Conservation (phyloP, 2,888 invertebrate species). For the Sturmia bella region DNA sequence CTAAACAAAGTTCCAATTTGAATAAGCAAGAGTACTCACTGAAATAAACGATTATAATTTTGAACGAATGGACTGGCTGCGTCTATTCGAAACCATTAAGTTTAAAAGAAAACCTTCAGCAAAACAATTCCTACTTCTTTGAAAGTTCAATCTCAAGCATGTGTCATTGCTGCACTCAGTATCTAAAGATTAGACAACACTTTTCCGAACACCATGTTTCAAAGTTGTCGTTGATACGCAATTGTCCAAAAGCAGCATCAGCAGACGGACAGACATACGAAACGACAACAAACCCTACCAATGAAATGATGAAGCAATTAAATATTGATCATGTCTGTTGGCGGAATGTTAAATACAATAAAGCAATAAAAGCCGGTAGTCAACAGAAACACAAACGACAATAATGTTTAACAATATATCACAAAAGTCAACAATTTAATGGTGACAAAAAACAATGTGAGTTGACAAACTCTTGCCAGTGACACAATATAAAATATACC, state of each 20-base stretch:
- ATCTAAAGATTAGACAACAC: neutral
- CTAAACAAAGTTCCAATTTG: too few relatives aligned
- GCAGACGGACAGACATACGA: neutral
- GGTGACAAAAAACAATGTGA: conserved; percentile 70
- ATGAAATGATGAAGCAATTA: conserved; percentile 76
- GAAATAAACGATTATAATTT: too few relatives aligned
- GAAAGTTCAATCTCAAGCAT: too few relatives aligned
- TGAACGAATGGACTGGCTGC: too few relatives aligned
- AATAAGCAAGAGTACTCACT: too few relatives aligned
- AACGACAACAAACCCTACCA: conserved; percentile 18
- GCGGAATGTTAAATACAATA: conserved; percentile 67
- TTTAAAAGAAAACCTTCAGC: too few relatives aligned
- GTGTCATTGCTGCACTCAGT: too few relatives aligned
- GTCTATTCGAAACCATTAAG: too few relatives aligned
- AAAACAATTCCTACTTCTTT: too few relatives aligned
- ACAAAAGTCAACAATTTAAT: conserved; percentile 67
- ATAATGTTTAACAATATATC: conserved; percentile 67
- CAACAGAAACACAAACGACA: conserved; percentile 48
- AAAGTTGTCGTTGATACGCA: conserved; percentile 18
- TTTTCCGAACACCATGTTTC: conserved; percentile 23
- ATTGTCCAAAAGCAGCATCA: conserved; percentile 34
- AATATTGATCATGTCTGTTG: conserved; percentile 80
- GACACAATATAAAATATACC: conserved; percentile 64
- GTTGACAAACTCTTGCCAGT: conserved; percentile 68
- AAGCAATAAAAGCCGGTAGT: conserved; percentile 67